Conservation (phyloP, 2,888 invertebrate species). For the Mystacides longicornis region DNA sequence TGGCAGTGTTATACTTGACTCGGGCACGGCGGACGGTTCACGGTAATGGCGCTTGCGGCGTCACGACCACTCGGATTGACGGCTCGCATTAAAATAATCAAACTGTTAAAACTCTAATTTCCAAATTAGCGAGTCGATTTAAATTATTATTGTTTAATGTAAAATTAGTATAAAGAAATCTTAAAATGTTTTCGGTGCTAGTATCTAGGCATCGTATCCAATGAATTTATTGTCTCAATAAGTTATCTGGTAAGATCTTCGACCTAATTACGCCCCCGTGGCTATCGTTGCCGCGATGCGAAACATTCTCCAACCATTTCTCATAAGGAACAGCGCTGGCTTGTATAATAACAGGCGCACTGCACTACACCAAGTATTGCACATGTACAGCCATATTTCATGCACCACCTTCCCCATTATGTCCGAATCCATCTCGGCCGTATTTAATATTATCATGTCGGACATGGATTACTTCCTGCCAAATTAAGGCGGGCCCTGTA, state of each 20-base stretch:
- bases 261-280: neutral
- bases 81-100: constrained; percentile 24
- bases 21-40: constrained; percentile 8
- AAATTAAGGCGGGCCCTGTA: neutral
- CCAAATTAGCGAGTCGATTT: constrained; percentile 20
- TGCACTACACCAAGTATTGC: no score
- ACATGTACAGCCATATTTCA: no score
- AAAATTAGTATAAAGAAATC: neutral
- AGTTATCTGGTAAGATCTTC: neutral
- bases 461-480: neutral
- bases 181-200: neutral
- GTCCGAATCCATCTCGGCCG: no score
- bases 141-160: constrained; percentile 9
- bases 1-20: constrained; percentile 12
- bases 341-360: no score
- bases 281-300: neutral
- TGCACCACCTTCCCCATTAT: no score
- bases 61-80: constrained; percentile 21
- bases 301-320: neutral
- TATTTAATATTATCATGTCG: neutral
- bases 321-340: constrained; percentile 1
- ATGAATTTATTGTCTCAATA: constrained; percentile 7
- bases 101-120: constrained; percentile 24
- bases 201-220: no score
- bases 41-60: constrained; percentile 16